These are phyloP conservation scores for Champsocephalus gunnari DNA, from an alignment of 2,797 vertebrate species.

Conservation along the genomic window DNA sequence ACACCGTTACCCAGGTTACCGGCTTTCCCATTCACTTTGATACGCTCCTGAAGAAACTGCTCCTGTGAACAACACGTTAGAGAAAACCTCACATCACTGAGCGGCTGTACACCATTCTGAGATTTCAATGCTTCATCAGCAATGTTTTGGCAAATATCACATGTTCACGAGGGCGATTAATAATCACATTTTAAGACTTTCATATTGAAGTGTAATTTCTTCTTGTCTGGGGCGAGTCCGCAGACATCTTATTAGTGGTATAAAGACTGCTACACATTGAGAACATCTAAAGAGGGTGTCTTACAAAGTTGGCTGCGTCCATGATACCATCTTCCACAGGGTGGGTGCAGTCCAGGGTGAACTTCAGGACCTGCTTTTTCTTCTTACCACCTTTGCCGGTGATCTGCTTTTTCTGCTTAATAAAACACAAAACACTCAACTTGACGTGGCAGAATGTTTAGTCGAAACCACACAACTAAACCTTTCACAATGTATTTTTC, in stretches of 20 bases:
- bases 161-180: neutral
- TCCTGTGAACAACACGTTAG: constrained; percentile 81
- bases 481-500: neutral
- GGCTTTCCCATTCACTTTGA: constrained; percentile 96
- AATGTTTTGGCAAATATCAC: neutral
- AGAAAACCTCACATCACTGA: neutral
- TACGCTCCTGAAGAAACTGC: constrained; percentile 96
- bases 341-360: constrained; percentile 96
- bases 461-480: neutral
- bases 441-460: too few species aligned
- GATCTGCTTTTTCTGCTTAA: constrained; percentile 76
- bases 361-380: constrained; percentile 96
- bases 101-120: neutral
- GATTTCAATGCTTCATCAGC: neutral
- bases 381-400: constrained; percentile 90
- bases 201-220: neutral
- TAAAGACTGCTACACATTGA: neutral
- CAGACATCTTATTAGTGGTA: neutral
- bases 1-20: constrained; percentile 94
- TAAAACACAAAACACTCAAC: neutral
- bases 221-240: neutral
- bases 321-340: constrained; percentile 98
- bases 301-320: constrained; percentile 97
- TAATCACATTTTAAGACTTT: neutral
- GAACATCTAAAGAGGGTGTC: constrained; percentile 49